A percentile compares a stretch with the other conserved stretches of the same genome.
These are phyloP conservation scores for Balaeniceps rex DNA, from an alignment of 2,113 vertebrate species.

Conservation along the genomic window DNA sequence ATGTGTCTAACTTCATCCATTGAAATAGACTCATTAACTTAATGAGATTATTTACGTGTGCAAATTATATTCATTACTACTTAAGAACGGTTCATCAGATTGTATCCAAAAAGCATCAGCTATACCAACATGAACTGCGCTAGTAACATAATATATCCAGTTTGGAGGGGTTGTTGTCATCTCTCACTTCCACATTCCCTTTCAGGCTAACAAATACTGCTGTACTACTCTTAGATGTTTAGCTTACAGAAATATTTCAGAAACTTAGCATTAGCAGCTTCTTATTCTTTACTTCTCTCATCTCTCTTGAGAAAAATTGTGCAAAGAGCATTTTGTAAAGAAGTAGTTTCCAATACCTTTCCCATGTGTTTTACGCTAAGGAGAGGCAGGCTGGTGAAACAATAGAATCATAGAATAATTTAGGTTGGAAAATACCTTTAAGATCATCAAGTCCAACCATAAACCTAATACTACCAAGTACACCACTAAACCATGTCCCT, in stretches of 20 bases:
- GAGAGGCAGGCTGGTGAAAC: background rate
- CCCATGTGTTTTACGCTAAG: background rate
- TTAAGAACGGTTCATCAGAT: background rate
- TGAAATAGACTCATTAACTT: background rate
- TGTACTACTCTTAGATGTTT: background rate
- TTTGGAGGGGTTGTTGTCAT: background rate
- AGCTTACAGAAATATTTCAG: background rate
- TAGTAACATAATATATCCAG: background rate
- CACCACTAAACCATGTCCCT: background rate
- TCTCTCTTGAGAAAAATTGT: background rate
- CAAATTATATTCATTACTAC: background rate
- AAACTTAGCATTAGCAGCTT: background rate
- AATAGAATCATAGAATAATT: background rate
- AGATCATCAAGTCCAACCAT: background rate
- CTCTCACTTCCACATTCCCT: background rate
- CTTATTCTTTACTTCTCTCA: background rate
- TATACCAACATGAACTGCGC: background rate
- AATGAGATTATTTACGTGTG: background rate
- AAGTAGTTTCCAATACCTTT: background rate
- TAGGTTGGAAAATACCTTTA: background rate
- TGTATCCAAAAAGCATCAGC: background rate
- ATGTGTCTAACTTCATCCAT: background rate
- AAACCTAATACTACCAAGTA: background rate
- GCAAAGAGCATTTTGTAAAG: background rate
- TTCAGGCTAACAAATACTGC: background rate